These are phyloP conservation scores for Chromis chromis DNA, from an alignment of 2,797 vertebrate genomes.

Conservation along the genomic window DNA sequence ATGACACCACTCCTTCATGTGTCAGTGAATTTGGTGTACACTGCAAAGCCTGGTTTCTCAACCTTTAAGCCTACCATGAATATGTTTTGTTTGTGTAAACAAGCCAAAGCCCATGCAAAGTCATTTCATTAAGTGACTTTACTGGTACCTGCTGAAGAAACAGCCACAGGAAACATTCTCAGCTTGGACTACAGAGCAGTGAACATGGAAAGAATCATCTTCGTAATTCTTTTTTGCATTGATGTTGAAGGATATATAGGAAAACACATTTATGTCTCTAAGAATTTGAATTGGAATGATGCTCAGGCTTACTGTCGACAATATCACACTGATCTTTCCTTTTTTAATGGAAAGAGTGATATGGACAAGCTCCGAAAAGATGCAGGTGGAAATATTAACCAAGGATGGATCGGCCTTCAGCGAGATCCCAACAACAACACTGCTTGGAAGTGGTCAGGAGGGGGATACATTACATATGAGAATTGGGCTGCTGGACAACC, in stretches of 20 bases:
- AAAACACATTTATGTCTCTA: background rate
- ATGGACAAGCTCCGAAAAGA: background rate
- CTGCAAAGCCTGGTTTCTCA: background rate
- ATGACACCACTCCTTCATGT: too few species aligned
- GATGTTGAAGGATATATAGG: background rate
- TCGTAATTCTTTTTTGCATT: constrained; percentile 23
- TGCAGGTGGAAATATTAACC: accelerated
- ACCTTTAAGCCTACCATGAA: background rate
- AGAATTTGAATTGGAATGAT: accelerated
- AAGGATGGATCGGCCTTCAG: constrained; percentile 52
- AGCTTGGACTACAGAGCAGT: background rate
- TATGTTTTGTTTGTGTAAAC: constrained; percentile 11
- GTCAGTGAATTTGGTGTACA: too few species aligned
- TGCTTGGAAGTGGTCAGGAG: constrained; percentile 46
- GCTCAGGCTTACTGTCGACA: constrained; percentile 19
- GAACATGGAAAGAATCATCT: constrained; percentile 19
- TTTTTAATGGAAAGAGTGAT: constrained; percentile 2
- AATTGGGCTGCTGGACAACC: accelerated
- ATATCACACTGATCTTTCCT: constrained; percentile 22
- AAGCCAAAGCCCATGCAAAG: constrained; percentile 34
- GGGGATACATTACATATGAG: background rate
- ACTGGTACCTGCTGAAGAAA: too few species aligned
- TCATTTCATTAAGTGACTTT: too few species aligned
- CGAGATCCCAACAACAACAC: accelerated
- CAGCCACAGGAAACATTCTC: background rate